Evolutionary conservation across 2,888 invertebrate genomes (phyloP).

Genomic region (Acanthosepion lycidas): DNA sequence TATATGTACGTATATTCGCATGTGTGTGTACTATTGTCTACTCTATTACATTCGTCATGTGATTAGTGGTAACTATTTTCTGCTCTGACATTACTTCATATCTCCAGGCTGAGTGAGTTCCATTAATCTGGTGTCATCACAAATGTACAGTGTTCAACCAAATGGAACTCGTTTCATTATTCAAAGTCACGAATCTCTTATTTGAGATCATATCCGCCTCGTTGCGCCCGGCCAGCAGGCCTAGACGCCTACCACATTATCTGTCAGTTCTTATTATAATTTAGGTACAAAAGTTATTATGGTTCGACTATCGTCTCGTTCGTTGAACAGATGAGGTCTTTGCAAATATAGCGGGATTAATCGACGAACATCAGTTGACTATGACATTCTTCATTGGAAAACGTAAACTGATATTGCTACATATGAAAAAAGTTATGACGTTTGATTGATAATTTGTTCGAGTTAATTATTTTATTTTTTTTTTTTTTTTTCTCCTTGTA

Average conservation of each 20-base stretch:
- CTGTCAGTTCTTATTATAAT: background rate
- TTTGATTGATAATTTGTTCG: no score
- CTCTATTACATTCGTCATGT: background rate
- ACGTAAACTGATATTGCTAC: background rate
- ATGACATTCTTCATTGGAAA: background rate
- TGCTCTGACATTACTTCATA: background rate
- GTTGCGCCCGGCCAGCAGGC: background rate
- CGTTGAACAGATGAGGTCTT: background rate
- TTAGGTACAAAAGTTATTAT: background rate
- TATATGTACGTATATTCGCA: no score
- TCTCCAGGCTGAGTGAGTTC: background rate
- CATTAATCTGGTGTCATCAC: background rate
- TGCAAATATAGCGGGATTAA: background rate
- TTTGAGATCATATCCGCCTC: background rate
- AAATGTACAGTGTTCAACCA: background rate
- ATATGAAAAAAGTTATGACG: background rate
- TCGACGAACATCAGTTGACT: background rate
- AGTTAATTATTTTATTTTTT: no score
- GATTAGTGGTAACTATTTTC: background rate
- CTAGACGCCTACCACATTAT: constrained; percentile 4
- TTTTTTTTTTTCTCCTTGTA: no score
- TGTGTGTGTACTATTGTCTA: no score
- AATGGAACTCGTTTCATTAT: background rate
- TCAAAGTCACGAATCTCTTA: background rate
- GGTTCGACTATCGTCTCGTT: background rate